phyloP scores from a whole-genome alignment of 92 coral and sea anemone species.

The Actinostola sp. region DNA sequence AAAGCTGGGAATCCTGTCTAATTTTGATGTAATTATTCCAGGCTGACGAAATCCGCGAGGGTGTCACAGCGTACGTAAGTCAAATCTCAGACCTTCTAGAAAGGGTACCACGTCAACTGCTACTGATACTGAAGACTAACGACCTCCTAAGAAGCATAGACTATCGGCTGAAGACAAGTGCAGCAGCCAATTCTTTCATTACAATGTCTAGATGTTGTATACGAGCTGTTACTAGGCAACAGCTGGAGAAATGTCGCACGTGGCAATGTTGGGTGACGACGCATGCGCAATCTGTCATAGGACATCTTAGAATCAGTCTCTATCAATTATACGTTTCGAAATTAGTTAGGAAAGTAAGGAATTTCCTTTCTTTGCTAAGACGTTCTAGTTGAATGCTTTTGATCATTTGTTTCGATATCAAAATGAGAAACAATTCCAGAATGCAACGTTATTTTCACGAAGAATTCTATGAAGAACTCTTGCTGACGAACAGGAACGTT shows the following conservation, averaged over 20 bases:
- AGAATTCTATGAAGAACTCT: no score
- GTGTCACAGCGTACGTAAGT: conserved; percentile 72
- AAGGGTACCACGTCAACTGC: conserved; percentile 88
- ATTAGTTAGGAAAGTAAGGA: conserved; percentile 37
- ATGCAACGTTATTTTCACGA: background rate
- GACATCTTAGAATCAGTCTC: conserved; percentile 63
- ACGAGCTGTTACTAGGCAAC: conserved; percentile 85
- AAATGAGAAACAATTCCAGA: background rate
- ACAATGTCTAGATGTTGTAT: conserved; percentile 98
- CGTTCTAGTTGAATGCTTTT: background rate
- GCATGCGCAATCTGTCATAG: conserved; percentile 60
- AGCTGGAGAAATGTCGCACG: conserved; percentile 56
- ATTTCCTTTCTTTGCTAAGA: conserved; percentile 16
- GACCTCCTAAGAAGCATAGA: conserved; percentile 94
- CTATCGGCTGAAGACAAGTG: conserved; percentile 84
- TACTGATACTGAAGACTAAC: conserved; percentile 89
- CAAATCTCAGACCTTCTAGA: conserved; percentile 83
- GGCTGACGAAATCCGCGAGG: conserved; percentile 79
- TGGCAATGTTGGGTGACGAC: conserved; percentile 85
- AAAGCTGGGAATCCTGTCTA: no score
- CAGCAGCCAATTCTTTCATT: conserved; percentile 85
- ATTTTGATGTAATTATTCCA: conserved; percentile 12
- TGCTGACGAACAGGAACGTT: no score
- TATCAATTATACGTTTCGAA: conserved; percentile 73
- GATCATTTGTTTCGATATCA: background rate